phyloP scores from a whole-genome alignment of 2,113 vertebrate species.

The Plectropomus leopardus region DNA sequence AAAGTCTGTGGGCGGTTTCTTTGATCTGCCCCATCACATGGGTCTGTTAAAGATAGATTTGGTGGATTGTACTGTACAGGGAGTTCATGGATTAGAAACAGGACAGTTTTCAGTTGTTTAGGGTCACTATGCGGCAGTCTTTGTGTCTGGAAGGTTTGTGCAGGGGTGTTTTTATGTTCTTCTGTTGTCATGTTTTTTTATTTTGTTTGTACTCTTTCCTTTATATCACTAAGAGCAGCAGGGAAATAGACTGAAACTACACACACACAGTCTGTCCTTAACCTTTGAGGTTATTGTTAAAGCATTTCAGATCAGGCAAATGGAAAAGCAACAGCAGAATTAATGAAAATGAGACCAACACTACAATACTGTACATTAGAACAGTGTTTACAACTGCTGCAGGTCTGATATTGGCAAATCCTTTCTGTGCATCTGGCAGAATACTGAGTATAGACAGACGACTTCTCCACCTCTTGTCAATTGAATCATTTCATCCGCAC shows the following conservation, averaged over 20 bases:
- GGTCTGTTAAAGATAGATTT: conserved; percentile 4
- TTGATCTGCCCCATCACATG: conserved; percentile 17
- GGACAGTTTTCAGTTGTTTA: background rate
- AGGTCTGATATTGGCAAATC: background rate
- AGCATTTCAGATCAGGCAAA: background rate
- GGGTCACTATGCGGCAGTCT: background rate
- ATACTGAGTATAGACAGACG: background rate
- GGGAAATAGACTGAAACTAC: too few species aligned
- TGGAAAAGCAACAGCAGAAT: background rate
- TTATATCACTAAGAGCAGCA: too few species aligned
- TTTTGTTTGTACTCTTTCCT: too few species aligned
- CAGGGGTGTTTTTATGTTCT: background rate
- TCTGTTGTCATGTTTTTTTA: background rate
- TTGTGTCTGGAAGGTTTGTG: background rate
- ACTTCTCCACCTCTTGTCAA: background rate
- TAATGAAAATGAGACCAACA: background rate
- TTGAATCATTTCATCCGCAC: background rate
- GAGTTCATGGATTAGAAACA: background rate
- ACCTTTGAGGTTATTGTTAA: background rate
- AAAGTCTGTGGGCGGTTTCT: conserved; percentile 8
- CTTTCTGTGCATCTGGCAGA: background rate
- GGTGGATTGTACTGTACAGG: background rate
- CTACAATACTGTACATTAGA: background rate
- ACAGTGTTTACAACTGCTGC: background rate
- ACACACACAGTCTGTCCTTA: background rate